Evolutionary conservation across 1,140 invertebrate species (phyloP), one percentile per base, ranked within the genome.

Genomic region (Papilio aristodemus): DNA sequence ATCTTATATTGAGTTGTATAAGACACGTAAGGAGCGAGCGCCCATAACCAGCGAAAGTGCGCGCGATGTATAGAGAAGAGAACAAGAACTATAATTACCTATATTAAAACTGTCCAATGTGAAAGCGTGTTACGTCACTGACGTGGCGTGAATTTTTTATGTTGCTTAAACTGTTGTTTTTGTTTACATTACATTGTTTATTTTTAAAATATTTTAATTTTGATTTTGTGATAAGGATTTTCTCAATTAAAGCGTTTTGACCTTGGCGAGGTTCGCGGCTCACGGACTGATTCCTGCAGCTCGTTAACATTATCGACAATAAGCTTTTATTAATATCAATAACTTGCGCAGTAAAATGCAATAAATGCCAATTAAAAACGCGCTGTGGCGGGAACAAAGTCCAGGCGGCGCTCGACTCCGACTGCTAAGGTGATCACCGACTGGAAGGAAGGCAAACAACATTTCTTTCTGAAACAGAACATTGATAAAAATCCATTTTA

Each of bases 321-420:
- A 38, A 36, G 63, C 41, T 71, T 74, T 70, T 71, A 75, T 75
- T 75, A 67, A 75, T 70, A 74, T 74, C 71, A 74, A 74, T 71
- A 71, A 74, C 64, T 32, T n/a, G 5, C 27, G 32, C 46, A 25
- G 36, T 64, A 68, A 62, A 63, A 63, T 22, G 66, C 59, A 68
- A 46, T 63, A 71, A 68, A 62, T 22, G 68, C 27, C 43, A 59
- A 43, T 58, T 60, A 54, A 68, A 60, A 25, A 6, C 43, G 59
- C 41, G 17, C 32, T 22, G 27, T 32, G 10, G 46, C 17, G 37
- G n/a, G 57, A 32, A 41, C 46, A 67, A 58, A 59, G 62, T 69
- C 41, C 38, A 25, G 43, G 14, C 43, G 25, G 38, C n/a, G 8
- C n/a, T 8, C 19, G 19, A 10, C 9, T 4, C 14, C 14, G 41